phyloP scores from a whole-genome alignment of 2,797 vertebrate genomes.

The Aulostomus chinensis region DNA sequence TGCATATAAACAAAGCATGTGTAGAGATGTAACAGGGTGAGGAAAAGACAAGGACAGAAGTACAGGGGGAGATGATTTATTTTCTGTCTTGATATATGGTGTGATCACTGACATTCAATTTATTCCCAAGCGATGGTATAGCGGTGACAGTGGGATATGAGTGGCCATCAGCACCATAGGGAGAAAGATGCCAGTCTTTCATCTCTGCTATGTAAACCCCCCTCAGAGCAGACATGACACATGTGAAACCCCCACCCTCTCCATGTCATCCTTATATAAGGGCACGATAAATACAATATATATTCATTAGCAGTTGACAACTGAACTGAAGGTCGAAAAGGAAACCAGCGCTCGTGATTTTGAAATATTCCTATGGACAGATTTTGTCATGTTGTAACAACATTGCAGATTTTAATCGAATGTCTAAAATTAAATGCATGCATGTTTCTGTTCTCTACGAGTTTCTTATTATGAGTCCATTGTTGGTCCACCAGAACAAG shows the following conservation, averaged over 20 bases:
- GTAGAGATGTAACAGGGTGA: constrained; percentile 16
- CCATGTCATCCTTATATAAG: not conserved
- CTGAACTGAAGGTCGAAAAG: no score
- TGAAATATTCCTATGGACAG: no score
- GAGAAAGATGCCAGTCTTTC: constrained; percentile 28
- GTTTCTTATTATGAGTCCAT: no score
- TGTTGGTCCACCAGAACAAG: no score
- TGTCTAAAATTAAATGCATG: no score
- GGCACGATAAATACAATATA: not conserved
- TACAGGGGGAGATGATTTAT: constrained; percentile 55
- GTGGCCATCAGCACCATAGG: constrained; percentile 44
- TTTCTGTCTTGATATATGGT: constrained; percentile 69
- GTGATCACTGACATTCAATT: constrained; percentile 63
- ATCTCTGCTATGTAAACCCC: constrained; percentile 8
- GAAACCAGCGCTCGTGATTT: no score
- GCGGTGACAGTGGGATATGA: constrained; percentile 21
- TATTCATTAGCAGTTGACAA: not conserved
- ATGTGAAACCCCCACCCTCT: not conserved
- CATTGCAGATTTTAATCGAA: no score
- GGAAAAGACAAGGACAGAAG: no score
- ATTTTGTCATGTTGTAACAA: no score
- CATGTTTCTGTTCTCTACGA: no score
- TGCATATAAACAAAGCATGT: constrained; percentile 46
- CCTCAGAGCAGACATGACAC: not conserved
- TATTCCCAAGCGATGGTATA: constrained; percentile 29